Conservation (phyloP, 1,140 invertebrate genomes). For the Hesperophylax magnus region DNA sequence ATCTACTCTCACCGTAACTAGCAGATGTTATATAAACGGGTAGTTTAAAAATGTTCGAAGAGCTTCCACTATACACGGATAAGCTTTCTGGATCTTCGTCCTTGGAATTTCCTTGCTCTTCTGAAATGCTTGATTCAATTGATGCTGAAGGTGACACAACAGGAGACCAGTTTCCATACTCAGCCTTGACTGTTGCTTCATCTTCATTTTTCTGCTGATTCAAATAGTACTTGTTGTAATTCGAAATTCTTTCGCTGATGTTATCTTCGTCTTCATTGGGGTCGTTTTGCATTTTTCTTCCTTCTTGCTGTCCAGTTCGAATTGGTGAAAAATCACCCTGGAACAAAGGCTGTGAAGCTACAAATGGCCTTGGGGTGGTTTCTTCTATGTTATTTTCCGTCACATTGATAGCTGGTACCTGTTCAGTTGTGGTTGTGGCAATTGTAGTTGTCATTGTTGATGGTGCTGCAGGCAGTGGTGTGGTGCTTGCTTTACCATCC, state of each 20-base stretch:
- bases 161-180: slow-evolving; percentile 70
- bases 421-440: slow-evolving; percentile 59
- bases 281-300: slow-evolving; percentile 39
- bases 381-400: slow-evolving; percentile 45
- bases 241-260: slow-evolving; percentile 59
- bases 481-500: slow-evolving; percentile 64
- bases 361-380: slow-evolving; percentile 45
- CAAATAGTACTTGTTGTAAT: slow-evolving; percentile 66
- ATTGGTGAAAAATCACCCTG: slow-evolving; percentile 49
- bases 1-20: slow-evolving; percentile 64
- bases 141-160: slow-evolving; percentile 64
- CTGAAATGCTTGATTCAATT: slow-evolving; percentile 54
- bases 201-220: slow-evolving; percentile 65
- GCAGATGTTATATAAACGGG: slow-evolving; percentile 69
- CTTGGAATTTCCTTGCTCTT: slow-evolving; percentile 56
- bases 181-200: slow-evolving; percentile 66
- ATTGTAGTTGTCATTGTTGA: slow-evolving; percentile 57
- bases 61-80: slow-evolving; percentile 19
- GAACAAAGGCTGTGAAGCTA: slow-evolving; percentile 51
- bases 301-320: slow-evolving; percentile 27
- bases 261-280: slow-evolving; percentile 37
- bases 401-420: slow-evolving; percentile 56
- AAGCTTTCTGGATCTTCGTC: slow-evolving; percentile 35
- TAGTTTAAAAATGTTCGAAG: slow-evolving; percentile 34
- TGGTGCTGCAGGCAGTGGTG: slow-evolving; percentile 53